phyloP scores from a whole-genome alignment of 2,888 invertebrate species.

The Diogma glabrata region DNA sequence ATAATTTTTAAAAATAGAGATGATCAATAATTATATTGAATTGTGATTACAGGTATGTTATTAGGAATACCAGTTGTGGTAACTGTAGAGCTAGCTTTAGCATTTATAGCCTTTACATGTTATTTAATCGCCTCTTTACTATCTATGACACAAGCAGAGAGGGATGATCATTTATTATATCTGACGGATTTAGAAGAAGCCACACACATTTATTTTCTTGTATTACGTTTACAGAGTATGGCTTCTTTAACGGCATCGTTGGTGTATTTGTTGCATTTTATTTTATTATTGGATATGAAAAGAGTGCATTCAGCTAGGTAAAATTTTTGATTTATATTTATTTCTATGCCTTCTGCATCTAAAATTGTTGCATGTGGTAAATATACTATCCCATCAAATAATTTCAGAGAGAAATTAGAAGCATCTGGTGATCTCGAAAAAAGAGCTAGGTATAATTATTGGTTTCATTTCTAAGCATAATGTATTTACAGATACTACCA shows the following conservation, averaged over 20 bases:
- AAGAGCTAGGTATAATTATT: too few relatives aligned
- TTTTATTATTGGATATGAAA: neutral
- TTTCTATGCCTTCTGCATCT: too few relatives aligned
- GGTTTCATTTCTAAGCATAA: too few relatives aligned
- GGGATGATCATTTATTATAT: slow-evolving; percentile 25
- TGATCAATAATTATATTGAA: neutral
- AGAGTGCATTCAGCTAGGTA: too few relatives aligned
- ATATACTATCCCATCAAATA: too few relatives aligned
- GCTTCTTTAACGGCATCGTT: neutral
- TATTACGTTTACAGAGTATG: neutral
- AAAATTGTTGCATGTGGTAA: too few relatives aligned
- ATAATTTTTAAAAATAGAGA: neutral
- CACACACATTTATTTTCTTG: slow-evolving; percentile 22
- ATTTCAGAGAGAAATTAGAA: too few relatives aligned
- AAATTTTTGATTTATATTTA: too few relatives aligned
- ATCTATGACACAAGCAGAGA: slow-evolving; percentile 25
- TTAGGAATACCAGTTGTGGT: slow-evolving; percentile 17
- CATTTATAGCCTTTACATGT: slow-evolving; percentile 18
- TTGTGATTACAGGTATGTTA: slow-evolving; percentile 18
- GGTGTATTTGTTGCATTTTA: neutral
- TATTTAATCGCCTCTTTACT: slow-evolving; percentile 20
- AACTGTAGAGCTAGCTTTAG: slow-evolving; percentile 19
- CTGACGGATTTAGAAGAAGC: slow-evolving; percentile 21
- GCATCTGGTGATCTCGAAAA: too few relatives aligned
- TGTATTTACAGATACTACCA: too few relatives aligned